Evolutionary conservation across 2,797 vertebrate genomes (phyloP).

Genomic region (Myripristis jacobus): DNA sequence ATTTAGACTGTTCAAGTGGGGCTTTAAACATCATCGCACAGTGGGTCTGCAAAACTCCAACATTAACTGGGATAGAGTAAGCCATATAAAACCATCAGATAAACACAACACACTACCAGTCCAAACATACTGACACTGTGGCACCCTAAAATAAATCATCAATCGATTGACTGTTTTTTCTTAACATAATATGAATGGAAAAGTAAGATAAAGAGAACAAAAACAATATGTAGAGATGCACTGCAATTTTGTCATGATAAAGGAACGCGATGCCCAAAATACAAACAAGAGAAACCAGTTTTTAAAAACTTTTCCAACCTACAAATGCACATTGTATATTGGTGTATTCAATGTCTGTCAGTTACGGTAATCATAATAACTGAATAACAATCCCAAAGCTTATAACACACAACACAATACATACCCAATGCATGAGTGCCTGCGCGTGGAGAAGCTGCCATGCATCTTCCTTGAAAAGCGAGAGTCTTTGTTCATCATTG

Average conservation of each 20-base stretch:
- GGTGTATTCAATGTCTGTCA: background rate
- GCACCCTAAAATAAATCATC: background rate
- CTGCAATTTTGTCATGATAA: background rate
- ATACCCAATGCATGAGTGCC: constrained; percentile 87
- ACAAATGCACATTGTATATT: background rate
- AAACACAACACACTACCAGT: background rate
- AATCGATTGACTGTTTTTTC: background rate
- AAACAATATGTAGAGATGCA: background rate
- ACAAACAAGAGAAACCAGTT: background rate
- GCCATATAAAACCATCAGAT: background rate
- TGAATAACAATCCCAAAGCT: constrained; percentile 2
- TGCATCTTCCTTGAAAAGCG: constrained; percentile 82
- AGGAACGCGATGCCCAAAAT: too few relatives aligned
- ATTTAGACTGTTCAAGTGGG: background rate
- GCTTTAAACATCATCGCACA: background rate
- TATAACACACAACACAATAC: constrained; percentile 55
- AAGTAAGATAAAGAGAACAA: background rate
- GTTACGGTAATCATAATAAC: background rate
- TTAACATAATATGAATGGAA: background rate
- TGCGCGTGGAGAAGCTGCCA: constrained; percentile 79
- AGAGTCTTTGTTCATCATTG: constrained; percentile 84
- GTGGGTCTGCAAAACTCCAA: background rate
- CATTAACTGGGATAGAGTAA: background rate
- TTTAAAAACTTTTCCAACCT: background rate
- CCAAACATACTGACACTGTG: constrained; percentile 12